Conservation (phyloP, 2,797 vertebrate genomes). For the Chelidonichthys spinosus region DNA sequence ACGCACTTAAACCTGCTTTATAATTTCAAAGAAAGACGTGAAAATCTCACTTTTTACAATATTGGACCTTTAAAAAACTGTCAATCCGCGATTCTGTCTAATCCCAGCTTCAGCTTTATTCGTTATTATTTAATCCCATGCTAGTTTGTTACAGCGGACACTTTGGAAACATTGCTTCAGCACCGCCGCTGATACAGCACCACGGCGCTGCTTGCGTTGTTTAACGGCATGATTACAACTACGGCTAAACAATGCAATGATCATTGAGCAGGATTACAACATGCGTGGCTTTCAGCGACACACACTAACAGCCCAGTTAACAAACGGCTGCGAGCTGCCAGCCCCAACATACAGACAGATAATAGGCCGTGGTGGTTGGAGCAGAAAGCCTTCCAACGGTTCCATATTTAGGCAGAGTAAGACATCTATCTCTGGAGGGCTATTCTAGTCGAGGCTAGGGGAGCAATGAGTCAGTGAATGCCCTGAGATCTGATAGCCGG, state of each 20-base stretch:
- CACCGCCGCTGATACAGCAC: conserved; percentile 4
- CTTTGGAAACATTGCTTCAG: not conserved
- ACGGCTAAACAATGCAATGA: conserved; percentile 32
- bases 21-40: not conserved
- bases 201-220: conserved; percentile 4
- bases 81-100: not conserved
- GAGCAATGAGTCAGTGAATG: conserved; percentile 67
- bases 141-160: not conserved
- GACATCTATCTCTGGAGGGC: conserved; percentile 62
- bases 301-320: conserved; percentile 31
- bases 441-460: conserved; percentile 55
- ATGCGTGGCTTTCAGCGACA: conserved; percentile 27
- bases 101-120: not conserved
- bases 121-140: not conserved
- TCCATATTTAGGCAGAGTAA: conserved; percentile 62
- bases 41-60: not conserved
- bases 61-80: not conserved
- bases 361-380: conserved; percentile 38
- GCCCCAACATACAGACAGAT: conserved; percentile 39
- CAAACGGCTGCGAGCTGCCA: conserved; percentile 23
- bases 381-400: conserved; percentile 44
- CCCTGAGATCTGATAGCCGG: conserved; percentile 59
- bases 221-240: conserved; percentile 40
- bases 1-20: not conserved
- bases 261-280: conserved; percentile 43